These are phyloP conservation scores for Pyrrhosoma nymphula DNA, from an alignment of 2,888 invertebrate genomes.

Conservation along the genomic window DNA sequence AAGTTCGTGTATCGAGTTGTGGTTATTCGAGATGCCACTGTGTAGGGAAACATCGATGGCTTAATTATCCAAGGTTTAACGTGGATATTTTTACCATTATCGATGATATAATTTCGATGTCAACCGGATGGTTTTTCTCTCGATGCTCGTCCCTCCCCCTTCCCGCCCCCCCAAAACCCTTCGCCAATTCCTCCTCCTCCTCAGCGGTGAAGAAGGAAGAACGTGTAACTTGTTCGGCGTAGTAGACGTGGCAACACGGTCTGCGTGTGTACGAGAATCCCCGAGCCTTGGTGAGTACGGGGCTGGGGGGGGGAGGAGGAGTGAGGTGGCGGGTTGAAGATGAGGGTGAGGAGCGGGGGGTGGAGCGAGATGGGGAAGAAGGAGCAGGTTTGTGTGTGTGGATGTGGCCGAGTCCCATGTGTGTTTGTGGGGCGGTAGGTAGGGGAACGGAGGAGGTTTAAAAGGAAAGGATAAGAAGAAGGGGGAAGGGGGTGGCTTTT, in stretches of 20 bases:
- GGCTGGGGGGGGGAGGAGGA: background rate
- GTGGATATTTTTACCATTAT: too few species aligned
- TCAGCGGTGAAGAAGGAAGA: background rate
- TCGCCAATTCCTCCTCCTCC: background rate
- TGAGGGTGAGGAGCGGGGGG: background rate
- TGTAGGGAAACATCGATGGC: too few species aligned
- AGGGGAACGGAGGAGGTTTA: background rate
- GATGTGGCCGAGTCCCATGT: background rate
- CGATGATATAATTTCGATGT: too few species aligned
- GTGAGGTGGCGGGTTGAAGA: background rate
- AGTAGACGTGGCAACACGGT: slow-evolving; percentile 52
- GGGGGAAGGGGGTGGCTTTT: background rate
- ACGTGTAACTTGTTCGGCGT: slow-evolving; percentile 53
- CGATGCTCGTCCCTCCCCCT: background rate
- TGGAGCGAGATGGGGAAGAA: background rate
- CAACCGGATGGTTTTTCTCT: too few species aligned
- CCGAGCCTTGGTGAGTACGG: background rate
- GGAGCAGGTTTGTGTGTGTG: background rate
- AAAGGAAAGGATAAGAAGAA: background rate
- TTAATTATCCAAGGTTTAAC: too few species aligned
- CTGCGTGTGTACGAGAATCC: slow-evolving; percentile 45
- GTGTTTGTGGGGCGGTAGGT: background rate
- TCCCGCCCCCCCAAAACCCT: background rate
- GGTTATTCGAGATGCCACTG: too few species aligned
- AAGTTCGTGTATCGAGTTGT: too few species aligned